A percentile compares a stretch with the other conserved stretches of the same genome.
Conservation (phyloP, 2,888 invertebrate species). For the Hemistola chrysoprasaria region DNA sequence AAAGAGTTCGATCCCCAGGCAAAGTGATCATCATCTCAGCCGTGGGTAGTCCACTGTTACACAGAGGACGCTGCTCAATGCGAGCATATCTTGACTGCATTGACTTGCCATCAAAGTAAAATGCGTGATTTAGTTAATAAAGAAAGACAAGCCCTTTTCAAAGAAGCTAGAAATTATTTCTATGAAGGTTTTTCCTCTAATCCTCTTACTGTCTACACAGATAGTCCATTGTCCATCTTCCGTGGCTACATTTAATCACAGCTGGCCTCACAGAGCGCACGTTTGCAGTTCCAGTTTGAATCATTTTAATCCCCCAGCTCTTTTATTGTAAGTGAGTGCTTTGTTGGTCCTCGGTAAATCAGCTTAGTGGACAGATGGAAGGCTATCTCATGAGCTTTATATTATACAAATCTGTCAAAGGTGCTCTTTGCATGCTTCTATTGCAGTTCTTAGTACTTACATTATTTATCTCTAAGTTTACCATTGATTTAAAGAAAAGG, state of each 20-base stretch:
- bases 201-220: slow-evolving; percentile 3
- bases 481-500: no score
- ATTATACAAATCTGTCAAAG: slow-evolving; percentile 55
- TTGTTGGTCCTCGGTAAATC: slow-evolving; percentile 72
- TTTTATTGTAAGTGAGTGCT: slow-evolving; percentile 61
- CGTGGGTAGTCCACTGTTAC: no score
- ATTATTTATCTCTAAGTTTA: no score
- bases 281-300: slow-evolving; percentile 67
- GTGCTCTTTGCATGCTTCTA: slow-evolving; percentile 1
- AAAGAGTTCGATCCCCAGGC: no score
- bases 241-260: slow-evolving; percentile 69
- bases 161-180: no score
- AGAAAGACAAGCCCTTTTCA: no score
- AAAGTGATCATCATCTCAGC: no score
- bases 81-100: no score
- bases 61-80: no score
- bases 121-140: no score
- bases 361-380: slow-evolving; percentile 71
- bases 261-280: slow-evolving; percentile 65
- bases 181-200: background rate
- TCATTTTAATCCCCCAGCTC: slow-evolving; percentile 70
- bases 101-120: no score
- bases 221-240: background rate
- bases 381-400: slow-evolving; percentile 59
- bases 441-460: no score